A percentile compares a stretch with the other conserved stretches of the same genome.
These are phyloP conservation scores for Callinectes sapidus DNA, from an alignment of 2,888 invertebrate species.

Conservation along the genomic window DNA sequence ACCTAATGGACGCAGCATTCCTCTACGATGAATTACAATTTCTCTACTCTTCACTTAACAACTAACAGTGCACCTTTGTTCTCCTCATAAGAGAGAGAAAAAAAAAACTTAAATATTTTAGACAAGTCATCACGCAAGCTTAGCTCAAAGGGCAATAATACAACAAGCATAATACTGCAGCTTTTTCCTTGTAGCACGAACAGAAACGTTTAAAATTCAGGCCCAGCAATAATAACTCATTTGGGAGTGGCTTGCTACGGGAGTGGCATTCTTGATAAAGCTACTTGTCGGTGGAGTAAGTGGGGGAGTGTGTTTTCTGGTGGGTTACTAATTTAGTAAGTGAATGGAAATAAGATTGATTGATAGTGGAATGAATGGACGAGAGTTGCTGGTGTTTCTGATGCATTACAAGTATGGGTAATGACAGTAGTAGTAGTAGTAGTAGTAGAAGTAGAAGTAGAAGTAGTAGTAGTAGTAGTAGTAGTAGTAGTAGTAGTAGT, in stretches of 20 bases:
- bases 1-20: too few species aligned
- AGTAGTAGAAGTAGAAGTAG: too few species aligned
- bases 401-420: not conserved
- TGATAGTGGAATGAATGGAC: not conserved
- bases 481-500: too few species aligned
- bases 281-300: not conserved
- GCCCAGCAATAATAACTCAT: not conserved
- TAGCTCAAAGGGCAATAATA: not conserved
- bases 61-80: not conserved
- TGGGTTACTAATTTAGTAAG: not conserved
- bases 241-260: not conserved
- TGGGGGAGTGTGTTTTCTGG: not conserved
- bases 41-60: not conserved
- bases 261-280: not conserved
- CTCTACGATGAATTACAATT: not conserved
- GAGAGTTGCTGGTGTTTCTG: not conserved
- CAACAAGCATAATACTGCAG: not conserved
- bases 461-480: too few species aligned
- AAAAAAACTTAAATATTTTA: not conserved
- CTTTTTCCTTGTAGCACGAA: not conserved
- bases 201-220: not conserved
- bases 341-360: not conserved
- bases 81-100: not conserved
- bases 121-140: not conserved
- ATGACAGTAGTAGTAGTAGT: too few species aligned